Base-by-base conservation (phyloP, 2,797 vertebrate species). In the Tapirus indicus region DNA sequence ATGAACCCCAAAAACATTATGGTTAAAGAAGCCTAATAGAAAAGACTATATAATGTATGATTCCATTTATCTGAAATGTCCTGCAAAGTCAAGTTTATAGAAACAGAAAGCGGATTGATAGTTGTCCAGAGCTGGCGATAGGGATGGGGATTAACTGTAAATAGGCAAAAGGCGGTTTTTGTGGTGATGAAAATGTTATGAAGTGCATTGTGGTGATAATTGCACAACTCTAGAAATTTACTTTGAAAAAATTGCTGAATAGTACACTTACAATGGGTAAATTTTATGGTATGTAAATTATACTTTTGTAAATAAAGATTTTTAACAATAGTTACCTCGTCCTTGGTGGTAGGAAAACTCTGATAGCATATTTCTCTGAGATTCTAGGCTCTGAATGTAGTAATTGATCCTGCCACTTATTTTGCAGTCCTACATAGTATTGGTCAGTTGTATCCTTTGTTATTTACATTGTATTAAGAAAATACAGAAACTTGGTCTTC, bases 1-100 rank as follows among this genome's bases (percentile, higher is more conserved):
- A 66, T 58, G 18, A 88, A 52, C 21, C 62, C 91, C 38, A 72
- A 10, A 90, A 83, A 64, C 25, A 44, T 87, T 77, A 77, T 8
- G 35, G 23, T 95, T 94, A 68, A 91, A 79, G 64, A 71, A 88
- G 5, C 38, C 38, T 91, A n/a, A 27, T 78, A n/a, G n/a, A 69
- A 41, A 92, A 79, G 27, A 32, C n/a, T 60, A 4, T 7, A 49
- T 56, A 44, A 66, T 74, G 11, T 58, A 8, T 79, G 16, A 69
- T 88, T 91, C 52, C 7, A 4, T 49, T 90, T 62, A 44, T 82
- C n/a, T 62, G 17, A 79, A 92, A 47, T 92, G 41, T 38, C 41
- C 47, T 92, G 47, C 54, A 91, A 74, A 68, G 17, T 4, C 38
- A 54, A 72, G 25, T 77, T 85, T 64, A 49, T 64, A 60, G 66